phyloP scores from a whole-genome alignment of 2,797 vertebrate genomes.

The Typhlichthys subterraneus region DNA sequence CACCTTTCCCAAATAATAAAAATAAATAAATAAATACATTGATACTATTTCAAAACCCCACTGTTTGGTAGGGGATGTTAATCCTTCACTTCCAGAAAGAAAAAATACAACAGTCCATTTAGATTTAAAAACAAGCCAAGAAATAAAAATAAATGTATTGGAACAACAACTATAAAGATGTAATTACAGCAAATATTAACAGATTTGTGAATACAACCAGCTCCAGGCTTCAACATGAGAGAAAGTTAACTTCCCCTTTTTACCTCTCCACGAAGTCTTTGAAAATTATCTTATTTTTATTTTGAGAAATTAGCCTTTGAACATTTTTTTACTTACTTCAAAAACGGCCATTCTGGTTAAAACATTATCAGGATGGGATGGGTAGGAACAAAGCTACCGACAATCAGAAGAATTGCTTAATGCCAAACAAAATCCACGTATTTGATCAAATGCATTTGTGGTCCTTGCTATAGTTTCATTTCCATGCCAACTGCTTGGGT shows the following conservation, averaged over 20 bases:
- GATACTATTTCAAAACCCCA: no score
- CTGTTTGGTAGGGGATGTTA: no score
- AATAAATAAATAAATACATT: no score
- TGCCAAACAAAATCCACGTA: constrained; percentile 43
- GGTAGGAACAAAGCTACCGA: constrained; percentile 49
- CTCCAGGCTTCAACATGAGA: constrained; percentile 32
- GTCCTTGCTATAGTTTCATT: constrained; percentile 29
- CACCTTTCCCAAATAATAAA: no score
- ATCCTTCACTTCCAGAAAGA: no score
- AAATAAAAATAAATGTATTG: constrained; percentile 4
- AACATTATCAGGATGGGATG: constrained; percentile 36
- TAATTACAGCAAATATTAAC: constrained; percentile 8
- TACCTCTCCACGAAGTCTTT: constrained; percentile 41
- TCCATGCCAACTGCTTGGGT: constrained; percentile 9
- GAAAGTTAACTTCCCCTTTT: constrained; percentile 38
- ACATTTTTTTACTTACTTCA: constrained; percentile 41
- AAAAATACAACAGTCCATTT: no score
- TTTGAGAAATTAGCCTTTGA: constrained; percentile 46
- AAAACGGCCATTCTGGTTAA: constrained; percentile 45
- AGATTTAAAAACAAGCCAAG: constrained; percentile 2
- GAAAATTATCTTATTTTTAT: constrained; percentile 58
- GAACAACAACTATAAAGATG: constrained; percentile 9
- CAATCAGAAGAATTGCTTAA: constrained; percentile 39
- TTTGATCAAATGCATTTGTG: constrained; percentile 64
- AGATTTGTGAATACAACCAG: background rate